These are phyloP conservation scores for Rhinoderma darwinii DNA, from an alignment of 2,113 vertebrate species.

Conservation along the genomic window DNA sequence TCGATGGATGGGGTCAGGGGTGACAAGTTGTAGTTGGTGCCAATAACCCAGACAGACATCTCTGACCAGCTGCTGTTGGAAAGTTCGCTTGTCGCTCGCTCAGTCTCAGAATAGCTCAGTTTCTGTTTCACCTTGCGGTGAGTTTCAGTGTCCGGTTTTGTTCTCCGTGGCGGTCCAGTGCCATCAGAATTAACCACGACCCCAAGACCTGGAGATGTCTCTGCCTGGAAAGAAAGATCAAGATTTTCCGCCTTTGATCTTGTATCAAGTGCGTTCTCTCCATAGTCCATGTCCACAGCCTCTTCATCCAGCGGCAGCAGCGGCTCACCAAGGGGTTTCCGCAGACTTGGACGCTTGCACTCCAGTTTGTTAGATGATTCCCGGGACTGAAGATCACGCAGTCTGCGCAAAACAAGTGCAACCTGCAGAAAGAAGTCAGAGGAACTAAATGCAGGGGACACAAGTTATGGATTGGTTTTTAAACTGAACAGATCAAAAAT, in stretches of 20 bases:
- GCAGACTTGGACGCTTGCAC: slow-evolving; percentile 86
- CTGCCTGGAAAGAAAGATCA: slow-evolving; percentile 84
- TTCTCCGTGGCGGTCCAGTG: slow-evolving; percentile 58
- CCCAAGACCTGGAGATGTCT: slow-evolving; percentile 81
- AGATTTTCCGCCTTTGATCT: slow-evolving; percentile 79
- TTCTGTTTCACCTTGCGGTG: slow-evolving; percentile 90
- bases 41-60: slow-evolving; percentile 98
- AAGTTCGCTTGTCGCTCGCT: slow-evolving; percentile 90
- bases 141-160: slow-evolving; percentile 74
- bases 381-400: slow-evolving; percentile 90
- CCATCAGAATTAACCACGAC: slow-evolving; percentile 80
- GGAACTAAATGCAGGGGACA: too few relatives aligned
- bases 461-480: too few relatives aligned
- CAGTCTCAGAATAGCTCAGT: slow-evolving; percentile 88
- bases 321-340: slow-evolving; percentile 81
- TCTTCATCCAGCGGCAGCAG: slow-evolving; percentile 92
- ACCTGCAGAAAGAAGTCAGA: slow-evolving; percentile 78
- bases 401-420: slow-evolving; percentile 90
- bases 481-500: too few relatives aligned
- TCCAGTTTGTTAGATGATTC: slow-evolving; percentile 85
- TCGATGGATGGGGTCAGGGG: slow-evolving; percentile 95
- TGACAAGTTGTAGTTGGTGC: slow-evolving; percentile 93
- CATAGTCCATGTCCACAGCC: slow-evolving; percentile 92
- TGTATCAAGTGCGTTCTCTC: slow-evolving; percentile 77
- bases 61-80: slow-evolving; percentile 99